Conservation (phyloP, 2,888 invertebrate genomes). For the Hirtodrosophila histrioides region DNA sequence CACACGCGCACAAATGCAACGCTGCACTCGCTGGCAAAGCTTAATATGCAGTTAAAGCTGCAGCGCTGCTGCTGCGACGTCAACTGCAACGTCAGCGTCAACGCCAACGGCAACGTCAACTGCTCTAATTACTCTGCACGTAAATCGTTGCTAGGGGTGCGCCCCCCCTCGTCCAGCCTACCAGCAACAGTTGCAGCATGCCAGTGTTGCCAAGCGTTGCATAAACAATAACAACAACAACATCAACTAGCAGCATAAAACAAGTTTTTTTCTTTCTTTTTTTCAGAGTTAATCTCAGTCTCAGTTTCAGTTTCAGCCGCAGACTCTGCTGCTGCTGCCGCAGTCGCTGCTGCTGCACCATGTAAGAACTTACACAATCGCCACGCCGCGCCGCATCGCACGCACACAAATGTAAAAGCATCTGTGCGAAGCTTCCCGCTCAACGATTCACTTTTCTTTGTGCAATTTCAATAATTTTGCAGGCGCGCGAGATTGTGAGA, state of each 20-base stretch:
- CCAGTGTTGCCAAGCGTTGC: slow-evolving; percentile 54
- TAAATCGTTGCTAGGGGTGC: slow-evolving; percentile 61
- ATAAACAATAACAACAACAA: slow-evolving; percentile 40
- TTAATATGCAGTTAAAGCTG: slow-evolving; percentile 49
- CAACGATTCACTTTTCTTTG: slow-evolving; percentile 79
- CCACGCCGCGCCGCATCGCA: slow-evolving; percentile 26
- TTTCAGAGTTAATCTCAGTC: slow-evolving; percentile 57
- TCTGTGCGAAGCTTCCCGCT: slow-evolving; percentile 51
- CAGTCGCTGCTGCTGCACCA: slow-evolving; percentile 14
- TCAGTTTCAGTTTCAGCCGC: slow-evolving; percentile 56
- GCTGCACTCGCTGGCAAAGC: slow-evolving; percentile 59
- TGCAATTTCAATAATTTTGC: slow-evolving; percentile 73
- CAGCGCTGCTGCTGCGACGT: slow-evolving; percentile 42
- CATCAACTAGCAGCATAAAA: slow-evolving; percentile 49
- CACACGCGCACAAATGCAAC: slow-evolving; percentile 56
- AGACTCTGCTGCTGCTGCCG: slow-evolving; percentile 24
- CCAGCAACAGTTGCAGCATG: slow-evolving; percentile 14
- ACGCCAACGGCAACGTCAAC: slow-evolving; percentile 47
- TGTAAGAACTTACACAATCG: slow-evolving; percentile 78
- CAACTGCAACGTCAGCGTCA: slow-evolving; percentile 27
- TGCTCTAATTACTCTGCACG: slow-evolving; percentile 71
- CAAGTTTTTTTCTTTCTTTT: slow-evolving; percentile 36
- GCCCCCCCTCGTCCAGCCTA: slow-evolving; percentile 1
- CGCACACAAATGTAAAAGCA: slow-evolving; percentile 40
- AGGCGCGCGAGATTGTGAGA: slow-evolving; percentile 13